Evolutionary conservation across 1,140 invertebrate species (phyloP).

Genomic region (Polyergus mexicanus): DNA sequence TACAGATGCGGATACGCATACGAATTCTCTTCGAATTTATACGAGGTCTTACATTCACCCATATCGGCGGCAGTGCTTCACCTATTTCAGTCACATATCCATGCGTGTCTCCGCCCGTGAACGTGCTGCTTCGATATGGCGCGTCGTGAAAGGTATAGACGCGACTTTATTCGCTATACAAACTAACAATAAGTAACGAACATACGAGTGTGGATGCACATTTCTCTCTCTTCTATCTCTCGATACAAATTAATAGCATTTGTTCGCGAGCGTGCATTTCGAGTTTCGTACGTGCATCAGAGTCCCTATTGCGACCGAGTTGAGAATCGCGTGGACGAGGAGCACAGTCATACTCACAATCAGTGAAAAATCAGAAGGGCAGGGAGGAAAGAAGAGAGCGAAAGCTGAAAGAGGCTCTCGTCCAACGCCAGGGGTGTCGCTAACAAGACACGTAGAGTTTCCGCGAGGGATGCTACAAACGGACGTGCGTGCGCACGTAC

Average conservation of each 20-base stretch:
- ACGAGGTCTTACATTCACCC: neutral
- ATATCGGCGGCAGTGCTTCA: conserved; percentile 2
- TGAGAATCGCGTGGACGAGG: conserved; percentile 13
- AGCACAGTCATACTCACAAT: conserved; percentile 22
- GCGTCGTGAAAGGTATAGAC: conserved; percentile 19
- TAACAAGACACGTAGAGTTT: conserved; percentile 84
- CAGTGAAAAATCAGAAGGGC: conserved; percentile 22
- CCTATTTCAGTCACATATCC: conserved; percentile 62
- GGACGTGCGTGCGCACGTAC: conserved; percentile 62
- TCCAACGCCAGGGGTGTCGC: conserved; percentile 86
- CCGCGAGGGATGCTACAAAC: conserved; percentile 67
- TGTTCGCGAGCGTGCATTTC: conserved; percentile 40
- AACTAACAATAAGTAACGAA: conserved; percentile 68
- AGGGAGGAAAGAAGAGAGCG: neutral
- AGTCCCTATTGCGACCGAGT: conserved; percentile 46
- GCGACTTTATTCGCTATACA: conserved; percentile 55
- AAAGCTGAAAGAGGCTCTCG: conserved; percentile 84
- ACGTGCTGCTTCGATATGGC: neutral
- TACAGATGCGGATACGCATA: conserved; percentile 29
- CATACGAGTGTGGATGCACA: conserved; percentile 69
- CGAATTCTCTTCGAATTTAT: conserved; percentile 62
- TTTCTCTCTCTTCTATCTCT: conserved; percentile 67
- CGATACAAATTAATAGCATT: conserved; percentile 80
- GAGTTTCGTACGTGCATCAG: conserved; percentile 61
- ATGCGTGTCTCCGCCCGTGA: conserved; percentile 41